A percentile compares a stretch with the other conserved stretches of the same genome.
Evolutionary conservation across 1,140 invertebrate species (phyloP).

Genomic region (Diprion similis): DNA sequence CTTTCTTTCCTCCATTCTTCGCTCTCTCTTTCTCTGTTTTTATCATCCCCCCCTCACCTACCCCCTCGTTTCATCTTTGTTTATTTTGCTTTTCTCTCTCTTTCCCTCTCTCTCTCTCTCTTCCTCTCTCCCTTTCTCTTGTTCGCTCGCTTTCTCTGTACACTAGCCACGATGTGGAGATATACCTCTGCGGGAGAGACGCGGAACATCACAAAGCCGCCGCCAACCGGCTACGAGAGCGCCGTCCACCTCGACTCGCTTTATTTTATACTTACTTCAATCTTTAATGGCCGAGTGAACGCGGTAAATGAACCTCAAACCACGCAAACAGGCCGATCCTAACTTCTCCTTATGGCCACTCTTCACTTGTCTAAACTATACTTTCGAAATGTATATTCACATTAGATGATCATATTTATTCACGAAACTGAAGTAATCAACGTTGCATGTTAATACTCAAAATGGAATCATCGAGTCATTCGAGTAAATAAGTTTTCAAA

Average conservation of each 20-base stretch:
- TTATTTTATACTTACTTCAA: neutral
- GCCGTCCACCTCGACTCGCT: neutral
- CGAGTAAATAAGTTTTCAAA: too few relatives aligned
- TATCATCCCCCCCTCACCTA: neutral
- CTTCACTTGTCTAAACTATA: too few relatives aligned
- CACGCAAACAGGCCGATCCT: too few relatives aligned
- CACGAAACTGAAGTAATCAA: too few relatives aligned
- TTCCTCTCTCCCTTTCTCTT: neutral
- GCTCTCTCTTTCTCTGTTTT: neutral
- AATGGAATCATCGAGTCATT: too few relatives aligned
- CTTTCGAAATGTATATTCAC: too few relatives aligned
- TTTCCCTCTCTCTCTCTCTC: slow-evolving; percentile 4
- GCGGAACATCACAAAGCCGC: neutral
- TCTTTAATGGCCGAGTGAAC: slow-evolving; percentile 5
- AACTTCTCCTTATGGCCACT: too few relatives aligned
- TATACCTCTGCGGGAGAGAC: neutral
- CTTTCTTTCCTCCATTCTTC: slow-evolving; percentile 17
- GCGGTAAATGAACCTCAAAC: neutral
- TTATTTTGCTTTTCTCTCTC: slow-evolving; percentile 9
- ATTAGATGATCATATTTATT: too few relatives aligned
- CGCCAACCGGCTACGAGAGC: neutral
- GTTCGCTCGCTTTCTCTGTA: slow-evolving; percentile 1
- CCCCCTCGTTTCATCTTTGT: neutral
- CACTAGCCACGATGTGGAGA: slow-evolving; percentile 11
- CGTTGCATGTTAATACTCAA: too few relatives aligned